phyloP scores from a whole-genome alignment of 2,888 invertebrate species.

The Ectemnius cavifrons region DNA sequence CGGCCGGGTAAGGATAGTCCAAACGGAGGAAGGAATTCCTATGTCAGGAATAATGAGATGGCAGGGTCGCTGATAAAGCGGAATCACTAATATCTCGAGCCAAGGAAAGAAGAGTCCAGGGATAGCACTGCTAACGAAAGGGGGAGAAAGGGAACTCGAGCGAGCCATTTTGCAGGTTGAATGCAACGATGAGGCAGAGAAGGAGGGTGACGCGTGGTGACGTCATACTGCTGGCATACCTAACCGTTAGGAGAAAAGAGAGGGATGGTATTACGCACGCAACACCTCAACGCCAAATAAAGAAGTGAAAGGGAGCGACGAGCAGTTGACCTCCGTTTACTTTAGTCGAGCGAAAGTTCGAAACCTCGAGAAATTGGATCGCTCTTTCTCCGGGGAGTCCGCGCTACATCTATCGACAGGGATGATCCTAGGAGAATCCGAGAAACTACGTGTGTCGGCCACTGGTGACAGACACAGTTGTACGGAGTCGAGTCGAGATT shows the following conservation, averaged over 20 bases:
- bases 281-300: too few species aligned
- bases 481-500: conserved; percentile 29
- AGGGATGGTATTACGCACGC: not conserved
- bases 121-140: not conserved
- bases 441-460: conserved; percentile 21
- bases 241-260: not conserved
- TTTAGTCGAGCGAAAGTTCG: not conserved
- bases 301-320: too few species aligned
- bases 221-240: not conserved
- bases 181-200: not conserved
- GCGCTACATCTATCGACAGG: conserved; percentile 21
- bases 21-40: not conserved
- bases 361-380: not conserved
- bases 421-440: conserved; percentile 34
- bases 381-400: not conserved
- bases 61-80: not conserved
- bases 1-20: not conserved
- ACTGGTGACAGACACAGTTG: conserved; percentile 4
- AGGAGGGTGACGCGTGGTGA: not conserved
- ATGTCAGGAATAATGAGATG: not conserved
- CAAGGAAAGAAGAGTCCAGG: not conserved
- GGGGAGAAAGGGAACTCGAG: not conserved
- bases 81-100: not conserved
- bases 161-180: not conserved
- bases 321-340: conserved; percentile 7